phyloP scores from a whole-genome alignment of 2,113 vertebrate species.

The Ceyx margarethae region DNA sequence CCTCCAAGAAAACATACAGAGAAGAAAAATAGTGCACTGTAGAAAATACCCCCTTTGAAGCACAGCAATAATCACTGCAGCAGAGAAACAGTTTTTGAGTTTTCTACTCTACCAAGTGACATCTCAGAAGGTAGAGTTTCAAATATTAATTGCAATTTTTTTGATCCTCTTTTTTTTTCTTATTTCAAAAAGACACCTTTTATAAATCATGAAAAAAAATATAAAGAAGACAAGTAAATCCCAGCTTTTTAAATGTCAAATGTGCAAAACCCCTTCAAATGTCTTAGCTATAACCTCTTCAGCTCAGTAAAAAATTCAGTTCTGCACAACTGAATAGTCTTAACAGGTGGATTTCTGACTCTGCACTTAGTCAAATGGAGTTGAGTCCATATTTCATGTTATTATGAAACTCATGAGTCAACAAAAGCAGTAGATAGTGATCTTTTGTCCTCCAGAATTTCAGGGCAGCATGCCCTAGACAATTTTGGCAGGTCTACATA shows the following conservation, averaged over 20 bases:
- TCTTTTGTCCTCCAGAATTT: neutral
- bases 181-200: neutral
- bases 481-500: neutral
- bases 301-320: neutral
- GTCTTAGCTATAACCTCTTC: neutral
- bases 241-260: neutral
- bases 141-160: neutral
- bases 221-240: neutral
- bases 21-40: neutral
- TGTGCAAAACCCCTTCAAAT: neutral
- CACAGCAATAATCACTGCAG: neutral
- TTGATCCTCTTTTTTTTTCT: neutral
- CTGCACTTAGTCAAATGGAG: neutral
- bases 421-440: neutral
- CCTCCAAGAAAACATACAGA: neutral
- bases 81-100: neutral
- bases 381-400: neutral
- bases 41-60: neutral
- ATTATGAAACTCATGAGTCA: neutral
- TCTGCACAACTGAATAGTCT: neutral
- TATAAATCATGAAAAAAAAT: neutral
- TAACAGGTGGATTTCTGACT: neutral
- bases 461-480: neutral
- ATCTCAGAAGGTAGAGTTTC: neutral
- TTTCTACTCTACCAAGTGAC: neutral